phyloP scores from a whole-genome alignment of 2,797 vertebrate species.

The Aulostomus chinensis region DNA sequence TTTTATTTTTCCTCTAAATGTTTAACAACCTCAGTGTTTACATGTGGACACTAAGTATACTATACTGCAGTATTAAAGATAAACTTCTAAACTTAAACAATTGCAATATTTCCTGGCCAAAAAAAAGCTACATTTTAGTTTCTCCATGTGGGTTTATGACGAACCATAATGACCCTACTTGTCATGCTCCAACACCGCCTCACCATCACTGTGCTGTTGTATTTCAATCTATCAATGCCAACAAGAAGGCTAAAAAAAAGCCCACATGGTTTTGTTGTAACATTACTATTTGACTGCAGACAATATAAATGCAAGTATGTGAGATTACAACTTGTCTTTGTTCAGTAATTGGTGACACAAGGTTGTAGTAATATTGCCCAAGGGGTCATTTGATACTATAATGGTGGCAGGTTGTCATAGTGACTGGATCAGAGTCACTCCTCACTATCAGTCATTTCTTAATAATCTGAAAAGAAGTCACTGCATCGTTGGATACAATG shows the following conservation, averaged over 20 bases:
- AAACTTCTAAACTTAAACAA: slow-evolving; percentile 37
- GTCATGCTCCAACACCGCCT: slow-evolving; percentile 42
- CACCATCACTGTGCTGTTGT: slow-evolving; percentile 44
- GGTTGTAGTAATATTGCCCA: slow-evolving; percentile 60
- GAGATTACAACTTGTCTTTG: slow-evolving; percentile 74
- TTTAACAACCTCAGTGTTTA: background rate
- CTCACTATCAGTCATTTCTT: slow-evolving; percentile 48
- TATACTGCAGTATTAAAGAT: background rate
- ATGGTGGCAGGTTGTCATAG: slow-evolving; percentile 66
- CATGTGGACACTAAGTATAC: background rate
- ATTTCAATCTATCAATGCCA: slow-evolving; percentile 57
- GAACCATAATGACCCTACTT: slow-evolving; percentile 53
- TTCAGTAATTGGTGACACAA: slow-evolving; percentile 74
- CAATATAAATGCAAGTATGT: slow-evolving; percentile 62
- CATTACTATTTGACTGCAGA: slow-evolving; percentile 73
- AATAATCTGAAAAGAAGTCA: slow-evolving; percentile 35
- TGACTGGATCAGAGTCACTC: slow-evolving; percentile 43
- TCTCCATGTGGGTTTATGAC: slow-evolving; percentile 53
- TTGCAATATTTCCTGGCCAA: slow-evolving; percentile 10
- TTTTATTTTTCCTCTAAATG: background rate
- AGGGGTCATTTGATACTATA: slow-evolving; percentile 73
- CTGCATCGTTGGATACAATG: slow-evolving; percentile 9
- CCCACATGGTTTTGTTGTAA: slow-evolving; percentile 68
- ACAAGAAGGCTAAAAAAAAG: slow-evolving; percentile 46
- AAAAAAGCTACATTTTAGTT: slow-evolving; percentile 43